Percentiles rank a stretch among this genome's conserved stretches.
These are phyloP conservation scores for Nettapus auritus DNA, from an alignment of 2,113 vertebrate genomes.

Conservation along the genomic window DNA sequence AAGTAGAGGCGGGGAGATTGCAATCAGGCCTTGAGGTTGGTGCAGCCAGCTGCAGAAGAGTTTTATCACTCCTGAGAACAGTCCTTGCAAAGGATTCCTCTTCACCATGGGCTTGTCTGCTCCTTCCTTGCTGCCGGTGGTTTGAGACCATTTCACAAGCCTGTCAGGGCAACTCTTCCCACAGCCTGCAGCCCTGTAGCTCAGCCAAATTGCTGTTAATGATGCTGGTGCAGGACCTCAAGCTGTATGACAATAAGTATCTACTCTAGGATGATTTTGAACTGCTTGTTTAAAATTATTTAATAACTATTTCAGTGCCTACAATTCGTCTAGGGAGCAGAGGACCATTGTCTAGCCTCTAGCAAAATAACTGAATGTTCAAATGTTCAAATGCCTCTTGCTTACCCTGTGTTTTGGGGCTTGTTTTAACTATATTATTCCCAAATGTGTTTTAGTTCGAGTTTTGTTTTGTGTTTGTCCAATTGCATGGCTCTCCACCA, in stretches of 20 bases:
- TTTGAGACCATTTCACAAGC: background rate
- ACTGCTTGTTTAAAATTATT: background rate
- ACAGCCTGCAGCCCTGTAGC: background rate
- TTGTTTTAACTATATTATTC: background rate
- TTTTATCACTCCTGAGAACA: background rate
- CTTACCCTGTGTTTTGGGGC: background rate
- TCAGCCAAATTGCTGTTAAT: background rate
- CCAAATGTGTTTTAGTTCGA: background rate
- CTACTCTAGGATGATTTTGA: background rate
- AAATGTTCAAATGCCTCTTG: background rate
- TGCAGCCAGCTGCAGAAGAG: background rate
- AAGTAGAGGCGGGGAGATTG: background rate
- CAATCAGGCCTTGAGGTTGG: background rate
- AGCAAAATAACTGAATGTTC: background rate
- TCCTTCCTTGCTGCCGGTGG: background rate
- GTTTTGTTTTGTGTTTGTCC: background rate
- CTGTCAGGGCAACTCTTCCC: background rate
- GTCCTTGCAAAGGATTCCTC: background rate
- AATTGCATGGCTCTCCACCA: background rate
- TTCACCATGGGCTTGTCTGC: background rate
- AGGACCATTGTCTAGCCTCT: background rate
- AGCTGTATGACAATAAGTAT: background rate
- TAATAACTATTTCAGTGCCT: background rate
- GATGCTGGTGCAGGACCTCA: background rate
- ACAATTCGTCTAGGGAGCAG: background rate